Conservation (phyloP, 2,888 invertebrate species). For the Drosophila heteroneura region DNA sequence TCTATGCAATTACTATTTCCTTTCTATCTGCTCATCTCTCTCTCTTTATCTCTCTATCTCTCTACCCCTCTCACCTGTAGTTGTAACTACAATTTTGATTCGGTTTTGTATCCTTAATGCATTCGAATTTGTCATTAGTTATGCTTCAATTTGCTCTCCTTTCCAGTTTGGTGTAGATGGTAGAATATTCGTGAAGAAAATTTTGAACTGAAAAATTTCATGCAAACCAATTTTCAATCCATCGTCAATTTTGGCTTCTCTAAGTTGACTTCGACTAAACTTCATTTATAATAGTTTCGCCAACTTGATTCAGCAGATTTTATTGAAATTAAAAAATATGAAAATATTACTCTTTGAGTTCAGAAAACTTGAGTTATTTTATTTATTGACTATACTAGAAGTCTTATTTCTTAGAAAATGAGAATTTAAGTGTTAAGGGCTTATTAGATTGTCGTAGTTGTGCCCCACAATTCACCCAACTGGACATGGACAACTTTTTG, state of each 20-base stretch:
- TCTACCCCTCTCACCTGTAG: neutral
- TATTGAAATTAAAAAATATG: neutral
- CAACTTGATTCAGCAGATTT: neutral
- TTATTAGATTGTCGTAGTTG: constrained; percentile 17
- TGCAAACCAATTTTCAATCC: neutral
- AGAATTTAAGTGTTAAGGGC: neutral
- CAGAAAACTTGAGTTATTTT: too few species aligned
- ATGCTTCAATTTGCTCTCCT: neutral
- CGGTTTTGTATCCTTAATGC: constrained; percentile 42
- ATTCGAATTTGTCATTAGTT: constrained; percentile 54
- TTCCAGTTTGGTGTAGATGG: neutral
- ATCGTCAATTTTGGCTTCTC: neutral
- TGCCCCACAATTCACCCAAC: constrained; percentile 25
- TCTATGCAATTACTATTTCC: constrained; percentile 35
- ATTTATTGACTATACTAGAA: too few species aligned
- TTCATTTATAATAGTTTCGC: too few species aligned
- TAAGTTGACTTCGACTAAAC: neutral
- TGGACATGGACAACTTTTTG: constrained; percentile 30
- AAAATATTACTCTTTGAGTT: too few species aligned
- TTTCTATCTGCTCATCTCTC: constrained; percentile 1
- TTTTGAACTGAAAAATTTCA: neutral
- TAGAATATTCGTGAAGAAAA: neutral
- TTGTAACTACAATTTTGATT: neutral
- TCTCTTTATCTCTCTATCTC: neutral
- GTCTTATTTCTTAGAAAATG: neutral